phyloP scores from a whole-genome alignment of 2,113 vertebrate species.

The Platysternon megacephalum region DNA sequence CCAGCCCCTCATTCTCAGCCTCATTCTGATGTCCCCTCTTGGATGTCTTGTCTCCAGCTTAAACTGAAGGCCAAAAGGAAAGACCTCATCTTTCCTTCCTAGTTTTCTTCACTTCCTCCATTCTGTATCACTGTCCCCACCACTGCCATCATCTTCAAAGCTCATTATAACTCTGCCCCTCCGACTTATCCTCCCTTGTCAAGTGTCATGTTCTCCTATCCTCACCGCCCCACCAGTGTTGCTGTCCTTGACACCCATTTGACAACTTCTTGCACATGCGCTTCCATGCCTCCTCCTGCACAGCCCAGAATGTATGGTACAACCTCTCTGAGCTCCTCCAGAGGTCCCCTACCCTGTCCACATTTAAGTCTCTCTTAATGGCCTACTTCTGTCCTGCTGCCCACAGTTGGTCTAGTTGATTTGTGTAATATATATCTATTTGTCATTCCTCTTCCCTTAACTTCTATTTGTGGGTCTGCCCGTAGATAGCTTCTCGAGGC shows the following conservation, averaged over 20 bases:
- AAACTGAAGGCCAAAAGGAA: background rate
- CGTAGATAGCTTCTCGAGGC: background rate
- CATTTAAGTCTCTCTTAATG: background rate
- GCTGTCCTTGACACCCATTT: background rate
- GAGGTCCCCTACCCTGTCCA: background rate
- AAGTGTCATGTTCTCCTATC: background rate
- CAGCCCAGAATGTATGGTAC: background rate
- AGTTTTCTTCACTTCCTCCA: no score
- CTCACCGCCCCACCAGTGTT: background rate
- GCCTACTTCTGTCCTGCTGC: background rate
- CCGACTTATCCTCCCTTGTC: background rate
- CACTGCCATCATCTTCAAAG: background rate
- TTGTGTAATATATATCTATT: background rate
- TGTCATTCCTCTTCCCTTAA: background rate
- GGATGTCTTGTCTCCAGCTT: background rate
- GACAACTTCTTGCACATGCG: background rate
- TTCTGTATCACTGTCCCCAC: no score
- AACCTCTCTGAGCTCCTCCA: background rate
- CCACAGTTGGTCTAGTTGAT: rapidly evolving
- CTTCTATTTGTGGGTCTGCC: background rate
- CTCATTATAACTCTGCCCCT: background rate
- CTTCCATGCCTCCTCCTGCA: background rate
- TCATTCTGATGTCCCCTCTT: background rate
- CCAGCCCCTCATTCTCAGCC: background rate
- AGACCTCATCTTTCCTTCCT: no score